Evolutionary conservation across 1,140 invertebrate species (phyloP), one percentile per base, ranked within the genome.

Genomic region (Latrodectus geometricus): DNA sequence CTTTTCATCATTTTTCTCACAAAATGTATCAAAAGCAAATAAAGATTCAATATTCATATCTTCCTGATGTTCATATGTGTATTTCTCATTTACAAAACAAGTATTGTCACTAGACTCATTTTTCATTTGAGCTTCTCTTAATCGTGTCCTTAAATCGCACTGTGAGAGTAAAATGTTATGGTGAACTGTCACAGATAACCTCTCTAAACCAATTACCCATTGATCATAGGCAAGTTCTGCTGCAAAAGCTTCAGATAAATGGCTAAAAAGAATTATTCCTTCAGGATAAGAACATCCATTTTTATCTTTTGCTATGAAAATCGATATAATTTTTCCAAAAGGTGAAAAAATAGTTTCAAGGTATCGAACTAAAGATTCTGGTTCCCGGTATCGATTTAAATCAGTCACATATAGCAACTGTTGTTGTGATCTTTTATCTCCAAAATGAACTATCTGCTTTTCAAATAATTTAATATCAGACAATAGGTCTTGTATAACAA

Each of bases 221-320:
- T 87, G 76, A 66, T 87, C 85, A 73, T 69, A 87, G 48, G 85
- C 85, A 14, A 87, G 50, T 35, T 87, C 85, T 17, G 85, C 85
- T 52, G 85, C 85, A 74, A 73, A 87, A 8, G 85, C 77, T 80
- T 87, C 85, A 8, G 85, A 87, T 54, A 87, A 80, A 66, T 74
- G 23, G 2, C 76, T 52, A 80, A 87, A 87, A 23, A 54, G 72
- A 9, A 87, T 87, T 3, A 87, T 76, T 21, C 69, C 85, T 87
- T 87, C 85, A n/a, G 76, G 76, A 74, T 50, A n/a, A 7, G 76
- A 76, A 80, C 65, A 80, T 5, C 85, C 85, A 80, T 87, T 69
- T 54, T 72, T 68, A 66, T 74, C 61, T 61, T 61, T 52, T 52
- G 61, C 70, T 21, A 87, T 76, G 35, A 87, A 80, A 11, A 87